Evolutionary conservation across 2,797 vertebrate genomes (phyloP).

Genomic region (Xyrichtys novacula): DNA sequence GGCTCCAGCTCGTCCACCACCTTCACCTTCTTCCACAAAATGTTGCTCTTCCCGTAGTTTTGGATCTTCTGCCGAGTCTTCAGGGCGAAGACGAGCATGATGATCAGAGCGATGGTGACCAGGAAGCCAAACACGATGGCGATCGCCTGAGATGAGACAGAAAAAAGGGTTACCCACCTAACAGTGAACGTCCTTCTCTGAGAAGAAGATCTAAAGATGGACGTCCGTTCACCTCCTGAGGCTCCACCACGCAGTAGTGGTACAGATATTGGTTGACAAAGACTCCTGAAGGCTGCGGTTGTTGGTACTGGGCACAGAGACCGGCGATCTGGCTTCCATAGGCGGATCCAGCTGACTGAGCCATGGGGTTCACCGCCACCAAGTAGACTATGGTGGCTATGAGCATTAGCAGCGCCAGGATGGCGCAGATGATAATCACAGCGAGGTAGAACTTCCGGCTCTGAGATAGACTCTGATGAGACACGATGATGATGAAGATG

Average conservation of each 20-base stretch:
- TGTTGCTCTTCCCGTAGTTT: constrained; percentile 88
- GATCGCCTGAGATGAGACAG: constrained; percentile 84
- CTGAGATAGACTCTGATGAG: constrained; percentile 81
- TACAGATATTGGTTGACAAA: constrained; percentile 92
- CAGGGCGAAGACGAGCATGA: constrained; percentile 92
- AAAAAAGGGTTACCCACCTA: background rate
- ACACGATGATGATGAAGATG: constrained; percentile 88
- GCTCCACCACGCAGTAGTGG: constrained; percentile 94
- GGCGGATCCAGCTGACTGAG: constrained; percentile 86
- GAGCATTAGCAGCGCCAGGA: constrained; percentile 87
- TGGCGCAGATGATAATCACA: constrained; percentile 82
- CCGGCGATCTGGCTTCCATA: constrained; percentile 84
- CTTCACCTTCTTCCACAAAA: constrained; percentile 89
- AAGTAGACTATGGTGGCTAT: constrained; percentile 92
- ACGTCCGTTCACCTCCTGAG: constrained; percentile 88
- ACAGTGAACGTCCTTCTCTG: background rate
- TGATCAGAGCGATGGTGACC: constrained; percentile 85
- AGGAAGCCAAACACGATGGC: constrained; percentile 91
- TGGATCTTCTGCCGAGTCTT: constrained; percentile 89
- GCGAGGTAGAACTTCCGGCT: constrained; percentile 89
- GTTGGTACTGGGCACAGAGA: constrained; percentile 88
- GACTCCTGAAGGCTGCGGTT: constrained; percentile 59
- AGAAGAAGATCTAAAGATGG: no score
- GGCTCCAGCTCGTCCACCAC: constrained; percentile 74
- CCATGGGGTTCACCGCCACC: constrained; percentile 90